These are phyloP conservation scores for Oryctolagus cuniculus DNA, from an alignment of 2,113 vertebrate genomes.

Conservation along the genomic window mOryCun1.1 NC_091442.1:71461501-71462000, in stretches of 20 bases:
- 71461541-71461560: constrained; percentile 5
- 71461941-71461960: background rate
- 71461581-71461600: background rate
- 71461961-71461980: background rate
- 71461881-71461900: background rate
- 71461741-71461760: background rate
- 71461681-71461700: background rate
- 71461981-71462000: background rate
- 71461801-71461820: background rate
- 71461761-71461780: background rate
- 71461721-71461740: background rate
- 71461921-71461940: background rate
- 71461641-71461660: background rate
- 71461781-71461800: constrained; percentile 27
- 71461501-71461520: background rate
- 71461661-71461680: background rate
- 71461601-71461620: constrained; percentile 8
- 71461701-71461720: background rate
- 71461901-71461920: background rate
- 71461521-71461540: background rate
- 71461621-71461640: background rate
- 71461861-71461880: background rate
- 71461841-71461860: background rate
- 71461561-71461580: background rate
- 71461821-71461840: background rate